Base-by-base conservation (phyloP, 1,140 invertebrate species). In the Heliconius hewitsoni region DNA sequence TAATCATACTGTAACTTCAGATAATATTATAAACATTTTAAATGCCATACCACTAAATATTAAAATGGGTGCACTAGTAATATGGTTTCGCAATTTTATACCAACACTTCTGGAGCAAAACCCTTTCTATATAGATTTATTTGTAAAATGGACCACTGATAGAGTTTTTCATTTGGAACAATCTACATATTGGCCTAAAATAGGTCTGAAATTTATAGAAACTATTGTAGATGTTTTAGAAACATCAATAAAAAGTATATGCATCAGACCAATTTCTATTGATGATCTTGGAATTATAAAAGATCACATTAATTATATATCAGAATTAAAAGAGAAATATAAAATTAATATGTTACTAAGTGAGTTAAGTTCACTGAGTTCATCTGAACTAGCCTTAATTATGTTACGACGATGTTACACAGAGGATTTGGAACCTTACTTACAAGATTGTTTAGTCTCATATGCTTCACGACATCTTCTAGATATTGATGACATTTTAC, bases 171-270 rank as follows among this genome's bases (percentile, higher is more conserved):
- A 82, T 57, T 84, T 94, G 37, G 92, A 94, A 81, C 88, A 93
- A 77, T 94, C 93, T 70, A 57, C 85, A 73, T 94, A 93, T 84
- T 94, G 93, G 93, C 93, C 93, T 42, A 93, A 94, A 85, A 92
- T 94, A 79, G 92, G 90, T 57, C 77, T 93, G 55, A 94, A 92
- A 85, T 93, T 93, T 83, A 89, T 93, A 81, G 87, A 90, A 78
- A 87, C 91, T 77, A 88, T 94, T 39, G 84, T 87, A 73, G 81
- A 79, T 66, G 88, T 93, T 71, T 83, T 94, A 42, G 90, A 93
- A 86, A 83, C 66, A 34, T 93, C 92, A 34, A 72, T 91, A n/a
- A 93, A 92, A 86, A 90, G 84, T 42, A 89, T 93, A 70, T 82
- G 86, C 79, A 79, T 94, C 70, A 84, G 91, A 77, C 92, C 92